Evolutionary conservation across 2,113 vertebrate genomes (phyloP).

Genomic region (Odontesthes bonariensis): DNA sequence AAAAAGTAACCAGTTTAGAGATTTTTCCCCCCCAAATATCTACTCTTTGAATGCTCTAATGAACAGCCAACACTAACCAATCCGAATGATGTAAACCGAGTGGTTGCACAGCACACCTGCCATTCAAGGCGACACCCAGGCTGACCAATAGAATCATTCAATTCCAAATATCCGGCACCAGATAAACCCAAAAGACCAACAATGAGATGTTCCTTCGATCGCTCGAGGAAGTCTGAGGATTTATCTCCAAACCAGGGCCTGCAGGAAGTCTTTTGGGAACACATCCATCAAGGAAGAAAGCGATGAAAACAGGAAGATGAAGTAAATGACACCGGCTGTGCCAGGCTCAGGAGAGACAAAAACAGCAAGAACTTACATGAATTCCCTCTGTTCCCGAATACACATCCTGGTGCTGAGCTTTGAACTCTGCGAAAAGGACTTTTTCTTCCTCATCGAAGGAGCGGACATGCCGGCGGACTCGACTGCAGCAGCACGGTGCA

Average conservation of each 20-base stretch:
- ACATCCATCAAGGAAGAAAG: background rate
- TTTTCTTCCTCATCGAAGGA: constrained; percentile 71
- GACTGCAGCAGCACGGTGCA: constrained; percentile 1
- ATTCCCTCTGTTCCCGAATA: constrained; percentile 58
- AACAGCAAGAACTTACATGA: constrained; percentile 69
- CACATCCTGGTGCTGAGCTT: constrained; percentile 66
- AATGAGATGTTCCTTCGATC: background rate
- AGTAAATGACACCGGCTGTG: background rate
- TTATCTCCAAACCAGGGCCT: background rate
- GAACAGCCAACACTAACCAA: constrained; percentile 9
- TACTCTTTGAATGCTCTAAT: too few species aligned
- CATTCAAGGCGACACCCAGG: background rate
- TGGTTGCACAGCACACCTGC: background rate
- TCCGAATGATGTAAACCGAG: background rate
- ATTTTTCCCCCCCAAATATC: too few species aligned
- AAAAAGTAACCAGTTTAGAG: too few species aligned
- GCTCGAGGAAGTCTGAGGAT: background rate
- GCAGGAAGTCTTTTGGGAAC: background rate
- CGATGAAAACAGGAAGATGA: background rate
- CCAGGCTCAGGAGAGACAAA: background rate
- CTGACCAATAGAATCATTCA: background rate
- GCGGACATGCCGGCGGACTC: constrained; percentile 61
- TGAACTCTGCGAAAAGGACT: constrained; percentile 44
- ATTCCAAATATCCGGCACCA: background rate
- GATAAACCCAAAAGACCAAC: background rate